Base-by-base conservation (phyloP, 2,113 vertebrate genomes). In the Platanista minor region DNA sequence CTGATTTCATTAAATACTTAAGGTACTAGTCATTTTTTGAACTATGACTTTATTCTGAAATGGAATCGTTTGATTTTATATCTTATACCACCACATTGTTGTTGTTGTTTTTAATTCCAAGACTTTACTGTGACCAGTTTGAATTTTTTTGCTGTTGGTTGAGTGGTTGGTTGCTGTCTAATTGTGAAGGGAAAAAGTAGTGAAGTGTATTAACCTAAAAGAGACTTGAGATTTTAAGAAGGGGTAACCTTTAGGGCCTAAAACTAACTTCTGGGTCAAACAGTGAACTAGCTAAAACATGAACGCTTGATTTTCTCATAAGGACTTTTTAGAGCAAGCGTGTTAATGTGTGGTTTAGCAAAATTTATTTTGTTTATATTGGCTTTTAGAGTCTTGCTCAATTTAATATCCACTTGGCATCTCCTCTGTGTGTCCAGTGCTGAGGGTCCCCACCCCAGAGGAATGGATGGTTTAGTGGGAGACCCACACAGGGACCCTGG, bases 51-150 rank as follows among this genome's bases (percentile, higher is more conserved):
- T 87, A 80, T 91, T 92, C 77, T 82, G 67, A 90, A 92, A 25
- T 81, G 64, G 57, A 80, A n/a, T 93, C 10, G 57, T 75, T 95
- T 95, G 29, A 21, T 67, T 95, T 98, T 92, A 7, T n/a, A 18
- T 87, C 66, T 92, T 87, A 83, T n/a, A 67, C 41, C 43, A n/a
- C 72, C 43, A n/a, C 72, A 6, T 0, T 54, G 12, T n/a, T 93
- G 72, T 36, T 29, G 75, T 41, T 61, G 15, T 61, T 82, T 15
- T 69, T 23, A 57, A 87, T 36, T 52, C 11, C 33, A 46, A 83
- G 64, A 46, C 39, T 49, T 75, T 25, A 6, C 29, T 31, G 1
- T 29, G 27, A 31, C 33, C n/a, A 4, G 11, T 33, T 25, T 72
- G 54, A 72, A 8, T 18, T 39, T 71, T 52, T 29, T 39, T 67